Evolutionary conservation across 2,797 vertebrate species (phyloP), one percentile per base, ranked within the genome.

Genomic region (Falco berigora): DNA sequence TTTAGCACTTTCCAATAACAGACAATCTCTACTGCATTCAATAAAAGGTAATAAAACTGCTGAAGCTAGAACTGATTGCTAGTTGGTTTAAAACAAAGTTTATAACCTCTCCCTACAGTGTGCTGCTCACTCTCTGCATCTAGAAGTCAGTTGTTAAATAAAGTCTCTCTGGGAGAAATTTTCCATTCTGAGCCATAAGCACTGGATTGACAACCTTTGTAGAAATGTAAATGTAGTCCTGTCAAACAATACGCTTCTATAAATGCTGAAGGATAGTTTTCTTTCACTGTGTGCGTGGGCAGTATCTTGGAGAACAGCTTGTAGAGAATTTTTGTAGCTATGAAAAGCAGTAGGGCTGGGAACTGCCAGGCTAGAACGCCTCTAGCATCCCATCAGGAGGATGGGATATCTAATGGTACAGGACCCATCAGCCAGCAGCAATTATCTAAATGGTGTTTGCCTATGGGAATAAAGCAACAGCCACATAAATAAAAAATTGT

Each of bases 111-210:
- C 56, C 92, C 72, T 67, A 28, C 52, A 89, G 67, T 20, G 20
- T 53, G 38, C 49, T 76, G 34, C 71, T 95, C 15, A 28, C 55
- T 71, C 42, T 88, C 32, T 38, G 9, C 53, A 50, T 89, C 40
- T 63, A 30, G 27, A 56, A 92, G 49, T 88, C 82, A 59, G 32
- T 56, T 46, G 58, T 81, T 96, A 81, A 96, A 86, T 94, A 36
- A 90, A 83, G 40, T 71, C 66, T 86, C 32, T 83, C 69, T 52
- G 59, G 18, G 78, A 91, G 68, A 71, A 94, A 76, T 66, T 94
- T 96, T 96, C 80, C 72, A 58, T 76, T 93, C 67, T 92, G 88
- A 94, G 88, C 95, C 91, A 87, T 85, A 85, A 88, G 67, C 47
- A 4, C 25, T 71, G 59, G 86, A 93, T 44, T 93, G 94, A 96